phyloP scores from a whole-genome alignment of 2,113 vertebrate species.

The Excalfactoria chinensis region DNA sequence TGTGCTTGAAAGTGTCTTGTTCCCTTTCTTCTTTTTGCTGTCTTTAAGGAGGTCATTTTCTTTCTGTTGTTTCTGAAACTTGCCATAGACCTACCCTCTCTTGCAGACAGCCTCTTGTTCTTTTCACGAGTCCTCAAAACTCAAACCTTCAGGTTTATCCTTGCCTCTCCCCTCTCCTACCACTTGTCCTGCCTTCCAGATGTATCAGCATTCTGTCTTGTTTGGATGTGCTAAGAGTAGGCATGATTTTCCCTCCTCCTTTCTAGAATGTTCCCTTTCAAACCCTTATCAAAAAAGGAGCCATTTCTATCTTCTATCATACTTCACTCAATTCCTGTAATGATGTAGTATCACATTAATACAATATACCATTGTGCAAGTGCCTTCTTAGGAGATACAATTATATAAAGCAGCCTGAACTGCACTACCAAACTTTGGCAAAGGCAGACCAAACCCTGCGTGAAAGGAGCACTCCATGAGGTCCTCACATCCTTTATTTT shows the following conservation, averaged over 20 bases:
- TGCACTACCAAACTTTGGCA: not conserved
- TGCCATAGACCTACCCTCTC: not conserved
- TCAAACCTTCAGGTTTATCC: not conserved
- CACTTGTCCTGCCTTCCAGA: not conserved
- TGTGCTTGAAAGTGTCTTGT: not conserved
- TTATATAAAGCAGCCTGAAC: not conserved
- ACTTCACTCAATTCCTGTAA: not conserved
- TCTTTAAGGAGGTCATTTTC: not conserved
- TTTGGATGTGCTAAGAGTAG: not conserved
- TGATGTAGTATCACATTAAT: not conserved
- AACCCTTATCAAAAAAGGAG: not conserved
- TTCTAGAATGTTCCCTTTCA: not conserved
- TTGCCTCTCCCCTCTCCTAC: not conserved
- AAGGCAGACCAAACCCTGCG: not conserved
- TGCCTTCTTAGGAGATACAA: not conserved
- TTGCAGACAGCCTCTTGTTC: not conserved
- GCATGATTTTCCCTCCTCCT: not conserved
- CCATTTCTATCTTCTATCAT: not conserved
- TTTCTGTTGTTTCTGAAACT: not conserved
- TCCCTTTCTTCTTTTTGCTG: not conserved
- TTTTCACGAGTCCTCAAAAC: not conserved
- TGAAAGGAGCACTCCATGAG: rapidly evolving
- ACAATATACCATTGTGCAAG: rapidly evolving
- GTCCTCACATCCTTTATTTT: not conserved
- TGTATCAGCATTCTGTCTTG: not conserved